These are phyloP conservation scores for Neomorphus geoffroyi DNA, from an alignment of 2,797 vertebrate species.

Conservation along the genomic window DNA sequence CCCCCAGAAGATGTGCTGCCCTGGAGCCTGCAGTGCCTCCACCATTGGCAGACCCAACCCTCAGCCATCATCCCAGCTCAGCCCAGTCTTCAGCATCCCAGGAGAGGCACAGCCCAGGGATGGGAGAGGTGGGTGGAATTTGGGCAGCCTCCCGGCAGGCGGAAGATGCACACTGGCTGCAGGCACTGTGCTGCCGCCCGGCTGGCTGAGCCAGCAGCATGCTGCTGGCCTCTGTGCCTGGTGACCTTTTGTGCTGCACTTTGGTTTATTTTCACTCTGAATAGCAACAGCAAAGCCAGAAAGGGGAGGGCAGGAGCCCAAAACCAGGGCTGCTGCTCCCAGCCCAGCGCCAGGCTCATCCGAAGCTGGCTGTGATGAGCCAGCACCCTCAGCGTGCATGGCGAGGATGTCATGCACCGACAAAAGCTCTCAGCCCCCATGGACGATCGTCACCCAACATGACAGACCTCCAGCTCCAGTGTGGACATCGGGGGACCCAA, in stretches of 20 bases:
- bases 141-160: background rate
- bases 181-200: background rate
- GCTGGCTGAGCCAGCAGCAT: background rate
- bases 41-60: background rate
- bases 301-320: background rate
- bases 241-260: slow-evolving; percentile 23
- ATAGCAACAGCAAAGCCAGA: background rate
- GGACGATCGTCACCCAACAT: background rate
- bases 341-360: background rate
- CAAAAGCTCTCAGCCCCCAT: background rate
- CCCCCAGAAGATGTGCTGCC: fast-evolving
- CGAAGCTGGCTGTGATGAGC: fast-evolving
- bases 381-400: background rate
- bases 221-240: background rate
- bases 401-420: background rate
- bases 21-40: background rate
- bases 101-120: fast-evolving
- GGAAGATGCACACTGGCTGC: background rate
- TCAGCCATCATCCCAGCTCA: background rate
- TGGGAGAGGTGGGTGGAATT: background rate
- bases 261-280: slow-evolving; percentile 19
- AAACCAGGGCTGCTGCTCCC: background rate
- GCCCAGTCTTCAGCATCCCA: background rate
- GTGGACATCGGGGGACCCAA: background rate
- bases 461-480: background rate